Base-by-base conservation (phyloP, 2,113 vertebrate genomes). In the Siphamia tubifer region DNA sequence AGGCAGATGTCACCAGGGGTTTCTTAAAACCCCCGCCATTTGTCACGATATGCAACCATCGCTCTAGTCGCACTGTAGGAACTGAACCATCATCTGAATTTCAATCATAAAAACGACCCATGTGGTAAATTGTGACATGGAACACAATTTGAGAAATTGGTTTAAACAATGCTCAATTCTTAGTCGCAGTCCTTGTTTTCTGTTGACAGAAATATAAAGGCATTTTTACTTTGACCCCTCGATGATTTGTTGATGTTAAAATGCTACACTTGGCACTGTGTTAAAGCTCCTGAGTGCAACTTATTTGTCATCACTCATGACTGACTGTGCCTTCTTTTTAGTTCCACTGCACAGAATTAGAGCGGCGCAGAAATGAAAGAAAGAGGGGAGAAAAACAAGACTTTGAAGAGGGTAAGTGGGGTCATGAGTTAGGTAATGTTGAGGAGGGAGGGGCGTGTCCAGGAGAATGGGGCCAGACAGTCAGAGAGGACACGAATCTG, bases 371-470 rank as follows among this genome's bases (percentile, higher is more conserved):
- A 64, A 23, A 17, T 23, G 38, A 36, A 40, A 3, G 0, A 3
- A 13, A 34, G 15, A 70, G 51, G 34, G 24, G 23, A 32, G 58
- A 36, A 63, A 44, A 58, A 13, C 40, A 58, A 15, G 20, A 17
- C n/a, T 66, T 39, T 1, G 6, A 12, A 43, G 23, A 77, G 49
- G 34, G 47, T 62, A 75, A 63, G 24, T 24, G 4, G 74, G 74
- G 82, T 85, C 74, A 24, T 21, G 67, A 51, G 64, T 68, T 21
- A 24, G 34, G 34, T 58, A 51, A 77, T 36, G 11, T 2, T 49
- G 51, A 68, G 43, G 71, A 65, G 57, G 67, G 60, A 19, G 49
- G 45, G 55, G 51, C 62, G 62, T 15, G 12, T 44, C 20, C 0
- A 34, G 34, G 49, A 25, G 47, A 17, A 43, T n/a, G 30, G 3